Conservation (phyloP, 2,113 vertebrate genomes). For the Saimiri boliviensis region DNA sequence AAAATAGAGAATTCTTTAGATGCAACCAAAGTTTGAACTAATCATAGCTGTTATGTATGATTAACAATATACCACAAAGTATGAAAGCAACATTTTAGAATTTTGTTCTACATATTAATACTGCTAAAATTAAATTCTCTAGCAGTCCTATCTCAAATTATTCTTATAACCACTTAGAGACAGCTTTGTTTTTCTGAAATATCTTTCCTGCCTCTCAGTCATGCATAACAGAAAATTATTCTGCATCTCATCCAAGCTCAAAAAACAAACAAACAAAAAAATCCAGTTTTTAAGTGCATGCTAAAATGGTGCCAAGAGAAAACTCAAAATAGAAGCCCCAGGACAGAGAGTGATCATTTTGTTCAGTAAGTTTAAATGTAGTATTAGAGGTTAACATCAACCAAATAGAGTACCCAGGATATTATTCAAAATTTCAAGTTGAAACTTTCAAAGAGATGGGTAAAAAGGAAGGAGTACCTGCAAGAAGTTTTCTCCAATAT, state of each 20-base stretch:
- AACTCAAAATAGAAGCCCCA: slow-evolving; percentile 70
- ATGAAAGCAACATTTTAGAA: not conserved
- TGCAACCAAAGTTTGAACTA: not conserved
- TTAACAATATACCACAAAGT: not conserved
- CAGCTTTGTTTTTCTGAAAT: slow-evolving; percentile 61
- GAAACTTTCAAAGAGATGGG: not conserved
- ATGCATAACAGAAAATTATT: slow-evolving; percentile 69
- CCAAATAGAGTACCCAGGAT: slow-evolving; percentile 35
- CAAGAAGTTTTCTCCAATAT: not conserved
- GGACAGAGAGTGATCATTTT: slow-evolving; percentile 53
- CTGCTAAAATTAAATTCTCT: slow-evolving; percentile 55
- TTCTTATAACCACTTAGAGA: slow-evolving; percentile 38
- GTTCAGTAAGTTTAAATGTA: slow-evolving; percentile 54
- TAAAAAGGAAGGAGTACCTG: not conserved
- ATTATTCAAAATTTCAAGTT: slow-evolving; percentile 32
- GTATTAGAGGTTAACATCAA: slow-evolving; percentile 37
- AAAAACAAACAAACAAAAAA: slow-evolving; percentile 15
- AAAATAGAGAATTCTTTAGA: not conserved
- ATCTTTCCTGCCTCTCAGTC: slow-evolving; percentile 60
- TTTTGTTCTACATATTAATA: slow-evolving; percentile 53
- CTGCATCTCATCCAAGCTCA: slow-evolving; percentile 64
- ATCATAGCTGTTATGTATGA: not conserved
- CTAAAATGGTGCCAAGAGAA: slow-evolving; percentile 59
- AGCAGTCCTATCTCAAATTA: slow-evolving; percentile 15
- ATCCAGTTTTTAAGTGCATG: slow-evolving; percentile 57